A percentile compares a stretch with the other conserved stretches of the same genome.
These are phyloP conservation scores for Danio albolineatus DNA, from an alignment of 2,797 vertebrate genomes.

Conservation along the genomic window DNA sequence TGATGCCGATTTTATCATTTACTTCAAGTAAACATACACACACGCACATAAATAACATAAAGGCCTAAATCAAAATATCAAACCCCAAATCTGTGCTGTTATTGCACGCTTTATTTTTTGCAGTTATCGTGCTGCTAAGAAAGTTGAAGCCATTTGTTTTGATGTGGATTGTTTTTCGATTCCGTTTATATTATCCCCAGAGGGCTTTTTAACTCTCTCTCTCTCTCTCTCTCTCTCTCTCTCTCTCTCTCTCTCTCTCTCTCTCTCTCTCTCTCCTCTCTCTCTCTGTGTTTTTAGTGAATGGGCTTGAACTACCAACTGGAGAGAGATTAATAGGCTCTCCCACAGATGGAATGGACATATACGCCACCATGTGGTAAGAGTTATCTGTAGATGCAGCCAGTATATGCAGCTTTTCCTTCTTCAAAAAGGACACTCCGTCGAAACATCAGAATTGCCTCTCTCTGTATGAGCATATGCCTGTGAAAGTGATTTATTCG, in stretches of 20 bases:
- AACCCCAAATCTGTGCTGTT: background rate
- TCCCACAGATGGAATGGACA: constrained; percentile 22
- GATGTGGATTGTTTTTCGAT: constrained; percentile 25
- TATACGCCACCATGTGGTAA: constrained; percentile 59
- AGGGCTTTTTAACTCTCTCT: constrained; percentile 5
- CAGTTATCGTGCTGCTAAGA: constrained; percentile 10
- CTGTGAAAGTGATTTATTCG: background rate
- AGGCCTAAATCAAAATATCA: constrained; percentile 5
- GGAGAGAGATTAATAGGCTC: background rate
- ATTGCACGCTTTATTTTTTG: background rate
- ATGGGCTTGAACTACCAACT: background rate
- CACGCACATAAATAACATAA: background rate
- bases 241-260: background rate
- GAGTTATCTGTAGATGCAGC: background rate
- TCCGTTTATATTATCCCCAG: constrained; percentile 31
- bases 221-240: constrained; percentile 1
- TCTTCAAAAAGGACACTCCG: background rate
- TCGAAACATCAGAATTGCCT: background rate
- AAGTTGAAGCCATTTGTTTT: constrained; percentile 23
- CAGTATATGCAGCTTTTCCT: background rate
- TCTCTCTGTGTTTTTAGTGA: background rate
- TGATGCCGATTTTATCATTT: no score
- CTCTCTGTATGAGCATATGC: constrained; percentile 5
- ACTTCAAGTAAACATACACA: no score
- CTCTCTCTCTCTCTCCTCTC: constrained; percentile 12